These are phyloP conservation scores for Meiosimyza platycephala DNA, from an alignment of 2,888 invertebrate species.

Conservation along the genomic window DNA sequence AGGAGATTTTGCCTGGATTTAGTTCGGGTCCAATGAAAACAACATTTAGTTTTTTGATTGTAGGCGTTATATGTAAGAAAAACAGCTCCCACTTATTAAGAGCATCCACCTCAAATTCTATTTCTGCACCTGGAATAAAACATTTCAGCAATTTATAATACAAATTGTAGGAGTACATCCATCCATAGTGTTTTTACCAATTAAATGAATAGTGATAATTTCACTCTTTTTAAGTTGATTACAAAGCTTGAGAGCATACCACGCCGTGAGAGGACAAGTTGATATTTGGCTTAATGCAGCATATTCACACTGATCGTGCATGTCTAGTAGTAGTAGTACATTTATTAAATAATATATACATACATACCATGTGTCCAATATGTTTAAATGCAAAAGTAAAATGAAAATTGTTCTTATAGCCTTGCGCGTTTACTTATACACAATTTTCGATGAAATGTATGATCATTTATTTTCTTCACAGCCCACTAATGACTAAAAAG, in stretches of 20 bases:
- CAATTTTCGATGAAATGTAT: too few species aligned
- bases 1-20: conserved; percentile 71
- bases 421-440: too few species aligned
- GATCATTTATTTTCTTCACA: too few species aligned
- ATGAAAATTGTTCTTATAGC: too few species aligned
- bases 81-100: conserved; percentile 79
- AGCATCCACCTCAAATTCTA: conserved; percentile 78
- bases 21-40: conserved; percentile 77
- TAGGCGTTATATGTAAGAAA: conserved; percentile 74
- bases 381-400: conserved; percentile 10
- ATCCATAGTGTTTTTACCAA: conserved; percentile 48
- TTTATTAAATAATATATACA: conserved; percentile 9
- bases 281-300: conserved; percentile 75
- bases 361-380: conserved; percentile 23
- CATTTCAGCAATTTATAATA: background rate
- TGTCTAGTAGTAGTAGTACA: conserved; percentile 45
- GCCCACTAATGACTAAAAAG: too few species aligned
- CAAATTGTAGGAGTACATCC: background rate
- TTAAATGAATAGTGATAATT: conserved; percentile 60
- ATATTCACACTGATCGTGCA: conserved; percentile 71
- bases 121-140: conserved; percentile 72
- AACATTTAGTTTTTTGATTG: conserved; percentile 70
- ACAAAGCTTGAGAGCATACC: conserved; percentile 70
- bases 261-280: conserved; percentile 75
- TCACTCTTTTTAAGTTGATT: conserved; percentile 52